Evolutionary conservation across 2,888 invertebrate species (phyloP).

Genomic region (Microchrysa polita): DNA sequence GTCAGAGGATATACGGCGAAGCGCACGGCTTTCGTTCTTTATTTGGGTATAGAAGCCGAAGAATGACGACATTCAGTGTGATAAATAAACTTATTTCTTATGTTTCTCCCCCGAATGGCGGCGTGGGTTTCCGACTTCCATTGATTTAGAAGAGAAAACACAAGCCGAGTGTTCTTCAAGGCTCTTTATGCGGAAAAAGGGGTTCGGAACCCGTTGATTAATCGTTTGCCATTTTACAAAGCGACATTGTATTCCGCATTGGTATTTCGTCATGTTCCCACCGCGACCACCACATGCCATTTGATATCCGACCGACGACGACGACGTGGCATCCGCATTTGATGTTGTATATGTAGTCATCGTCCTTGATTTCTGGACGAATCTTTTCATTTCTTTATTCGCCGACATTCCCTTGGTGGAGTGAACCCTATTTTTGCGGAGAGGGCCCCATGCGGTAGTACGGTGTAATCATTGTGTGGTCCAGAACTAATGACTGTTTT

Average conservation of each 20-base stretch:
- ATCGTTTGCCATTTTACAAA: conserved; percentile 46
- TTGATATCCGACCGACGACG: conserved; percentile 14
- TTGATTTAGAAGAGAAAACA: conserved; percentile 45
- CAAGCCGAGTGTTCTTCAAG: too few species aligned
- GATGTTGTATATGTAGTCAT: too few species aligned
- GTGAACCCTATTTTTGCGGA: conserved; percentile 5
- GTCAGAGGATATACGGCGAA: too few species aligned
- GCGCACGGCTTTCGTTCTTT: conserved; percentile 17
- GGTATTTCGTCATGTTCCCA: neutral
- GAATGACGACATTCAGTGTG: conserved; percentile 33
- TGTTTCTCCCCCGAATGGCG: conserved; percentile 32
- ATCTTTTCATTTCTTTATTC: conserved; percentile 25
- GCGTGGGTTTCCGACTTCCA: conserved; percentile 35
- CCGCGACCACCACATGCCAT: conserved; percentile 26
- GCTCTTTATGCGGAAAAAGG: conserved; percentile 42
- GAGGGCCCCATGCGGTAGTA: neutral
- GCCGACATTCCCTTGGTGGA: too few species aligned
- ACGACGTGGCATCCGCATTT: conserved; percentile 2
- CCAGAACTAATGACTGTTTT: conserved; percentile 48
- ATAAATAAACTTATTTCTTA: conserved; percentile 50
- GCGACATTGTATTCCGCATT: conserved; percentile 15
- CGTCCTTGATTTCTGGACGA: conserved; percentile 21
- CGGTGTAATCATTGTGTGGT: conserved; percentile 13
- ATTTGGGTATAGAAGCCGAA: too few species aligned
- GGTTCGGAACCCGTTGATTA: conserved; percentile 47